Percentiles rank a stretch among this genome's conserved stretches.
These are phyloP conservation scores for Syrrhaptes paradoxus DNA, from an alignment of 2,113 vertebrate genomes.

Conservation along the genomic window DNA sequence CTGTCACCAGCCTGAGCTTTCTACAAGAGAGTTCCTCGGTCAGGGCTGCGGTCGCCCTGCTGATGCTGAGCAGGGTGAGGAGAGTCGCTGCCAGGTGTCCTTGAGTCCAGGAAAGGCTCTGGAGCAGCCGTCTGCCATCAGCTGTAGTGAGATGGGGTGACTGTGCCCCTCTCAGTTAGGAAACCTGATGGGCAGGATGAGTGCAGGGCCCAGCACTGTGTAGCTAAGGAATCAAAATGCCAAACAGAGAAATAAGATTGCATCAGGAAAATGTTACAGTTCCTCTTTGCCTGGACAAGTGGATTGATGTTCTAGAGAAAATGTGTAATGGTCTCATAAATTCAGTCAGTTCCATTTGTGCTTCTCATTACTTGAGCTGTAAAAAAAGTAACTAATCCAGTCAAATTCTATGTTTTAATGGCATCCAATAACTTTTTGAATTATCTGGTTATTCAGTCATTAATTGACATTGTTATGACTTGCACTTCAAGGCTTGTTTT, in stretches of 20 bases:
- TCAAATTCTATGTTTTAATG: neutral
- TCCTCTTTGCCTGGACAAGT: neutral
- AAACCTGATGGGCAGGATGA: neutral
- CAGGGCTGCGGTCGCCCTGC: neutral
- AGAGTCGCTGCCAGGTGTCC: neutral
- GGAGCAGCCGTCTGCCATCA: rapidly evolving
- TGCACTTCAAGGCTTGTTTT: slow-evolving; percentile 86
- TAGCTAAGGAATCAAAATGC: neutral
- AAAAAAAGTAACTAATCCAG: neutral
- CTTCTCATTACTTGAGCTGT: neutral
- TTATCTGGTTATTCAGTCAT: neutral
- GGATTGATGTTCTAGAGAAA: neutral
- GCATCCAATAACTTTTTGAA: neutral
- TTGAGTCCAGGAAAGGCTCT: rapidly evolving
- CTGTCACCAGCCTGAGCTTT: neutral
- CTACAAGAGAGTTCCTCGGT: neutral
- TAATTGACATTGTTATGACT: slow-evolving; percentile 1
- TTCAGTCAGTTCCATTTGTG: neutral
- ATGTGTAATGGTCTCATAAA: neutral
- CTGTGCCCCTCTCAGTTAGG: neutral
- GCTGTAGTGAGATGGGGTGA: neutral
- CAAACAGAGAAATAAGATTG: neutral
- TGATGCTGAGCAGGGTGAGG: neutral
- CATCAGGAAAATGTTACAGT: neutral
- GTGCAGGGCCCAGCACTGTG: neutral